Evolutionary conservation across 2,797 vertebrate genomes (phyloP).

Genomic region (Cynopterus sphinx): DNA sequence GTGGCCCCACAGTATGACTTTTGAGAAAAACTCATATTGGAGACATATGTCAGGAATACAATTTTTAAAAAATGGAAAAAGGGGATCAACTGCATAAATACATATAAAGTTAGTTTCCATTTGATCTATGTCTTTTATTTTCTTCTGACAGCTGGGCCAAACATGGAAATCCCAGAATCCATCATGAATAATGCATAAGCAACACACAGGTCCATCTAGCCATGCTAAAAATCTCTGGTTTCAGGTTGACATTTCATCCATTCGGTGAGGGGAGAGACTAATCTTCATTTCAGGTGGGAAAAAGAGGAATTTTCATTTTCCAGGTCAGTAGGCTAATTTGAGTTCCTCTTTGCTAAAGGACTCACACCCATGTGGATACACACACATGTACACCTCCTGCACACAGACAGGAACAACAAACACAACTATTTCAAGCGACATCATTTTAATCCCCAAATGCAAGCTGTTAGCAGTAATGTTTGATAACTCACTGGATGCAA

Average conservation of each 20-base stretch:
- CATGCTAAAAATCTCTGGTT: slow-evolving; percentile 35
- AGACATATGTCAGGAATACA: not conserved
- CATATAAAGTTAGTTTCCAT: not conserved
- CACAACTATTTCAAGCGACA: slow-evolving; percentile 14
- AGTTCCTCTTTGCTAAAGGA: not conserved
- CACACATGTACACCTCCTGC: not conserved
- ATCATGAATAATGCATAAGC: slow-evolving; percentile 61
- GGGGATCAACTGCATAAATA: slow-evolving; percentile 16
- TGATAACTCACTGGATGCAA: slow-evolving; percentile 8
- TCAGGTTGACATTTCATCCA: slow-evolving; percentile 43
- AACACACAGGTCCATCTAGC: slow-evolving; percentile 33
- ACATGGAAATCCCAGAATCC: slow-evolving; percentile 12
- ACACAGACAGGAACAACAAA: not conserved
- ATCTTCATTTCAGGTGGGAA: not conserved
- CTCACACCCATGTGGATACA: not conserved
- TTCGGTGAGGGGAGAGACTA: not conserved
- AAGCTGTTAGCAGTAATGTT: slow-evolving; percentile 19
- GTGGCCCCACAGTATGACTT: not conserved
- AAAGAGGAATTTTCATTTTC: not conserved
- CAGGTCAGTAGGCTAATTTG: not conserved
- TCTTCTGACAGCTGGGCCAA: slow-evolving; percentile 50
- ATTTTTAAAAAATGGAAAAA: slow-evolving; percentile 12
- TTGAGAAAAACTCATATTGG: not conserved
- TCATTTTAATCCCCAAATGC: slow-evolving; percentile 25
- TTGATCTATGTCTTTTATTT: slow-evolving; percentile 71